phyloP scores from a whole-genome alignment of 2,113 vertebrate species.

The Bolborhynchus lineola region DNA sequence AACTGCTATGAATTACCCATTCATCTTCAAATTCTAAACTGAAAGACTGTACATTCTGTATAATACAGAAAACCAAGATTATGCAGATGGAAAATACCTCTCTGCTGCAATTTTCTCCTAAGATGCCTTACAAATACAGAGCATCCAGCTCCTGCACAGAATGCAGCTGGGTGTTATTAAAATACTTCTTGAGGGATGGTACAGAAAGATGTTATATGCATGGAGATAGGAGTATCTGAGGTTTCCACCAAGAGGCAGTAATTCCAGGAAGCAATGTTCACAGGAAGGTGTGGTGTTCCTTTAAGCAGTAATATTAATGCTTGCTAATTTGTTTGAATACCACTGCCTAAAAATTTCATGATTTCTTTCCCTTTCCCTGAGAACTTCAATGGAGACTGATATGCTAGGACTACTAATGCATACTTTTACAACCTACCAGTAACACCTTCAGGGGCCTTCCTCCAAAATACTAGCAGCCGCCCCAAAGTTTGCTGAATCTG shows the following conservation, averaged over 20 bases:
- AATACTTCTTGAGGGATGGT: neutral
- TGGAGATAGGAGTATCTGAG: neutral
- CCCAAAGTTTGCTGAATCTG: neutral
- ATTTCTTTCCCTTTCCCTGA: neutral
- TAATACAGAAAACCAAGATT: constrained; percentile 18
- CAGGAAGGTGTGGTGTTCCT: neutral
- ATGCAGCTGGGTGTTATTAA: constrained; percentile 28
- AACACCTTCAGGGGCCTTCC: neutral
- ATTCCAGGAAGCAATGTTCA: neutral
- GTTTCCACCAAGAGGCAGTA: neutral
- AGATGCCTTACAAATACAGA: neutral
- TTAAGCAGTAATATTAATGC: neutral
- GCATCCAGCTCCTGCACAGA: neutral
- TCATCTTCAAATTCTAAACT: constrained; percentile 11
- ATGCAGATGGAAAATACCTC: constrained; percentile 23
- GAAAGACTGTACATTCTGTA: neutral
- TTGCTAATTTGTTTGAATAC: neutral
- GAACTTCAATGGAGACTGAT: neutral
- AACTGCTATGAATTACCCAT: neutral
- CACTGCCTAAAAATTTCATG: neutral
- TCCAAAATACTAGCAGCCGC: neutral
- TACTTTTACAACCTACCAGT: neutral
- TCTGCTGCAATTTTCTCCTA: constrained; percentile 11
- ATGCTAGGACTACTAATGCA: neutral
- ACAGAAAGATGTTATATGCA: neutral